Base-by-base conservation (phyloP, 2,113 vertebrate genomes). In the Archilochus colubris region DNA sequence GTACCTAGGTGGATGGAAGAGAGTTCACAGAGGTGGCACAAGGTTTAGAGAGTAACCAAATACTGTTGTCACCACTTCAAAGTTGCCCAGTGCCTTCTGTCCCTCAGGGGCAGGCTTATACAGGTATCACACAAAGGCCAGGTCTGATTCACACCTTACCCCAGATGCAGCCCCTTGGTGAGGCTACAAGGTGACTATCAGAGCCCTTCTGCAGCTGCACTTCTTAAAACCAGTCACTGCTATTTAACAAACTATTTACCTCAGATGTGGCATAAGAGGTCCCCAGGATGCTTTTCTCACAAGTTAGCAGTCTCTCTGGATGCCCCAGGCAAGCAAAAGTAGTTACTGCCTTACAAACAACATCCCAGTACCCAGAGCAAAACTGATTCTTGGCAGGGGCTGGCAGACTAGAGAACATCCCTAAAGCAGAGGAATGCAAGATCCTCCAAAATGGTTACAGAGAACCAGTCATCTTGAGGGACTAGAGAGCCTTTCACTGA, bases 271-370 rank as follows among this genome's bases (percentile, higher is more conserved):
- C n/a, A 89, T 44, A 40, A 91, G 28, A 89, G 73, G 24, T 82
- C 63, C 24, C 40, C 8, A 8, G 84, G 70, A 88, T 81, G 53
- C 10, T 79, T 88, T 93, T 89, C 78, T 70, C 69, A 40, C n/a
- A 86, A 88, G 67, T 78, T 78, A 91, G 66, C 10, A 43, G 70
- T 64, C 90, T 84, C 51, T 79, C 89, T 62, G 58, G 50, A 88
- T 93, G 90, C 68, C 63, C 78, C 54, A 81, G 59, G 55, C 66
- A 89, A 83, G 77, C 55, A 89, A 91, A 96, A 91, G 13, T 46
- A 86, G 91, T 79, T 38, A 43, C n/a, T 69, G 24, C 63, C 66
- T 94, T 68, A 81, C 14, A 83, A 79, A 86, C 20, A 88, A 14
- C 73, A 88, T 51, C 54, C 31, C 27, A 62, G 51, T 74, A 30